Base-by-base conservation (phyloP, 2,797 vertebrate genomes). In the Acanthurus tractus region DNA sequence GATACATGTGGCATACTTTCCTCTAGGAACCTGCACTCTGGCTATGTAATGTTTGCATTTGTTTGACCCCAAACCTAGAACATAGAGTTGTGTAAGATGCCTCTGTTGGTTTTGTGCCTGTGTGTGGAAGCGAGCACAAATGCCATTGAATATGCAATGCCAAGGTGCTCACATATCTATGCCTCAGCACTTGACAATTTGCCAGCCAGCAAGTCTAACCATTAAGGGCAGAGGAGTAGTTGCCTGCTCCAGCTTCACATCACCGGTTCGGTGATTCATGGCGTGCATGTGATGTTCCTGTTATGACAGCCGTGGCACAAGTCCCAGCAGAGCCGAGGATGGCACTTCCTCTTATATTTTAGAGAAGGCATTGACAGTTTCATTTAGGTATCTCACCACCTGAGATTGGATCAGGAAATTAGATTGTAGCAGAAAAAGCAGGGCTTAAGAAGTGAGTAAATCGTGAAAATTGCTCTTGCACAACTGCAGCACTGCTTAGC, bases 161-260 rank as follows among this genome's bases (percentile, higher is more conserved):
- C 77, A 82, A 74, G 76, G 78, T 86, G 74, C 83, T 88, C 82
- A 38, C 83, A 88, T 89, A 86, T 86, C 86, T 78, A 15, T 17
- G 57, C 69, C 76, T 92, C 78, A 88, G 88, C 88, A 88, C 29
- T 88, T 90, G 67, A 82, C 23, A 58, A 48, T 56, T 55, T 52
- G 82, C 82, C 89, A 86, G 70, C 25, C 52, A 85, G 59, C 38
- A 42, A 17, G 69, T 50, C 34, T 36, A 50, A 48, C 66, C 82
- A 77, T 25, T 15, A 10, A 76, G 69, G 74, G 57, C 69, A 68
- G 61, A 42, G 36, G 67, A 58, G 53, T 22, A 14, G n/a, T 55
- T 64, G 72, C 29, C 55, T 38, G 44, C 64, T 67, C 17, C 42
- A 36, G 76, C 77, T 54, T 85, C 69, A 50, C 66, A 73, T 71